Percentiles rank a stretch among this genome's conserved stretches.
Conservation (phyloP, 2,797 vertebrate genomes). For the Spinibarbus caldwelli region DNA sequence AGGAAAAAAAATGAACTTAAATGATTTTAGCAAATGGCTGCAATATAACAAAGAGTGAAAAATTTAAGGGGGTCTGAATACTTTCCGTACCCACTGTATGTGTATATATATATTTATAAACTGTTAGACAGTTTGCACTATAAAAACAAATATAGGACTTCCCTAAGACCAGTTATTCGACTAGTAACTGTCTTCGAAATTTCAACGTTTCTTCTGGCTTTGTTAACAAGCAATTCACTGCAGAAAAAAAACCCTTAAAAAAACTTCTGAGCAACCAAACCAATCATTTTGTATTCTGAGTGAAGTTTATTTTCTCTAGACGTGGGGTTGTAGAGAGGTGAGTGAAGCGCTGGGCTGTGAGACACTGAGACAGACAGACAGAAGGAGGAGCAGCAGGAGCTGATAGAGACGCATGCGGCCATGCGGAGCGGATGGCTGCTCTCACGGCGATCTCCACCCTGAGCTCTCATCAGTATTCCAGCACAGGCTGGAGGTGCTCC, state of each 20-base stretch:
- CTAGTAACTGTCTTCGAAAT: background rate
- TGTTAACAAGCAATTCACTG: background rate
- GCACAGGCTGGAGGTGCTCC: slow-evolving; percentile 59
- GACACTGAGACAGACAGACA: slow-evolving; percentile 51
- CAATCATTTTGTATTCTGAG: background rate
- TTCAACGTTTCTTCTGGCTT: slow-evolving; percentile 1
- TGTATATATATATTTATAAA: background rate
- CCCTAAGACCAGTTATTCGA: background rate
- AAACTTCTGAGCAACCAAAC: background rate
- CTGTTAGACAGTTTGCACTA: too few relatives aligned
- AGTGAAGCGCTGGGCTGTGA: slow-evolving; percentile 13
- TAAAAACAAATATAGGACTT: background rate
- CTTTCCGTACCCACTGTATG: too few relatives aligned
- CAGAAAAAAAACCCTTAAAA: background rate
- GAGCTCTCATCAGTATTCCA: slow-evolving; percentile 79
- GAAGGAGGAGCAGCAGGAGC: slow-evolving; percentile 29
- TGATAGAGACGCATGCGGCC: slow-evolving; percentile 46
- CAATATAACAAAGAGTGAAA: too few relatives aligned
- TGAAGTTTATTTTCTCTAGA: slow-evolving; percentile 14
- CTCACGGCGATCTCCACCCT: slow-evolving; percentile 39
- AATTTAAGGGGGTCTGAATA: too few relatives aligned
- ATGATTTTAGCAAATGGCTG: too few relatives aligned
- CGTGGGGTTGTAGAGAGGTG: slow-evolving; percentile 9
- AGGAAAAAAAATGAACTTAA: too few relatives aligned
- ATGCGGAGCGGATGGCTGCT: slow-evolving; percentile 32